Conservation (phyloP, 2,113 vertebrate species). For the Bos javanicus region DNA sequence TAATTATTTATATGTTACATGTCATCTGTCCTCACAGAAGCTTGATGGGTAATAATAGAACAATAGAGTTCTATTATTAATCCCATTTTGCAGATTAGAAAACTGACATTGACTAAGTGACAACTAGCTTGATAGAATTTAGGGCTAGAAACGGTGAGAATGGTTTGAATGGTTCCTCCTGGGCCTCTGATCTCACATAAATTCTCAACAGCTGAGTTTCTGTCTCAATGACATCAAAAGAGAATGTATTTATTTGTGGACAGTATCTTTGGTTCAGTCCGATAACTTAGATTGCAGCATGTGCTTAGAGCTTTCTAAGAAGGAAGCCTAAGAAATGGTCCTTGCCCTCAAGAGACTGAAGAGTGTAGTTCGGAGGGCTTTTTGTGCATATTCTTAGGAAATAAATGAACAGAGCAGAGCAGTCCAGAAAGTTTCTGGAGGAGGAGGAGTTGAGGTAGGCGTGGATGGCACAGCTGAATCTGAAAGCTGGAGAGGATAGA, state of each 20-base stretch:
- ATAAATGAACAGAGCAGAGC: not conserved
- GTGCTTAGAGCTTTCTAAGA: not conserved
- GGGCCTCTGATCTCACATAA: not conserved
- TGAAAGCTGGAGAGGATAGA: not conserved
- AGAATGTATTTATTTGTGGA: not conserved
- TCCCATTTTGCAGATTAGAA: conserved; percentile 36
- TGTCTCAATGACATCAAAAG: not conserved
- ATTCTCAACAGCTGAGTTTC: not conserved
- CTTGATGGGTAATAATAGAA: not conserved
- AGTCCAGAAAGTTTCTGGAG: not conserved
- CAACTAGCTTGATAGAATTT: not conserved
- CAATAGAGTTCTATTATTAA: not conserved
- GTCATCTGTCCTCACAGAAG: not conserved
- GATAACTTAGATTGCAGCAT: not conserved
- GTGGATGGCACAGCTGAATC: not conserved
- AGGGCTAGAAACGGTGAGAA: not conserved
- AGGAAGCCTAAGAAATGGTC: not conserved
- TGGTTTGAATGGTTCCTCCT: not conserved
- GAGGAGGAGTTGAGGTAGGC: not conserved
- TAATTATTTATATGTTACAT: not conserved
- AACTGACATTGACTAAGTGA: not conserved
- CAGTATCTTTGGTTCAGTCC: not conserved
- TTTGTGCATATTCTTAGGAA: not conserved
- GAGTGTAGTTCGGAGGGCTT: not conserved
- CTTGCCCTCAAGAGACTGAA: not conserved